Evolutionary conservation across 2,888 invertebrate species (phyloP).

Genomic region (Chrysomela aeneicollis): DNA sequence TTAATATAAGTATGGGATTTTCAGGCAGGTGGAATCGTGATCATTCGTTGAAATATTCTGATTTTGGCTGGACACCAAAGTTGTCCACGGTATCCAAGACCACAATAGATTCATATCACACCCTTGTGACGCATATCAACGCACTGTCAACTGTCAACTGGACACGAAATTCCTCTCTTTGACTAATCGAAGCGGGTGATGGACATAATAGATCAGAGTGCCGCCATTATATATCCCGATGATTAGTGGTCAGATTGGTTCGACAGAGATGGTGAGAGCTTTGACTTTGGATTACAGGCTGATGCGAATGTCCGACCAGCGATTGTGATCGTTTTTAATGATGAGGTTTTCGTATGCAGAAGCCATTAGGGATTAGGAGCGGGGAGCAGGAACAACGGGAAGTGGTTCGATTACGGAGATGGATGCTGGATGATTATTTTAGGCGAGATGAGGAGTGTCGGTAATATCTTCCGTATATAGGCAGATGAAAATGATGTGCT

Average conservation of each 20-base stretch:
- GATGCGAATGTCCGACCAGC: slow-evolving; percentile 1
- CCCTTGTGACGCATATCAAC: slow-evolving; percentile 34
- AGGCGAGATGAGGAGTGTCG: background rate
- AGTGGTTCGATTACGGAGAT: background rate
- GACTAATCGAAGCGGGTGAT: slow-evolving; percentile 42
- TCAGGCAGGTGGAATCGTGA: no score
- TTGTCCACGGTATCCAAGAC: background rate
- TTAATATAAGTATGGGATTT: no score
- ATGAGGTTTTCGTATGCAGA: background rate
- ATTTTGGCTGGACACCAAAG: background rate
- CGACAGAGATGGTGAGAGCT: slow-evolving; percentile 22
- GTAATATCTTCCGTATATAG: background rate
- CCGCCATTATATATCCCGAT: slow-evolving; percentile 36
- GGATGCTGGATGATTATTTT: background rate
- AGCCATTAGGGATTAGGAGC: background rate
- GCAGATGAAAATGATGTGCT: no score
- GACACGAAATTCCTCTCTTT: slow-evolving; percentile 43
- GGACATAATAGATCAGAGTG: slow-evolving; percentile 32
- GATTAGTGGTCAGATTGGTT: slow-evolving; percentile 35
- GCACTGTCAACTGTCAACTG: slow-evolving; percentile 40
- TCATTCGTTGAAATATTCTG: background rate
- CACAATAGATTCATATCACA: slow-evolving; percentile 15
- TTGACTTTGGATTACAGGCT: slow-evolving; percentile 1
- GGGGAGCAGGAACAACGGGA: background rate
- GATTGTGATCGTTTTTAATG: slow-evolving; percentile 1